Base-by-base conservation (phyloP, 2,888 invertebrate species). In the Yponomeuta cagnagella region DNA sequence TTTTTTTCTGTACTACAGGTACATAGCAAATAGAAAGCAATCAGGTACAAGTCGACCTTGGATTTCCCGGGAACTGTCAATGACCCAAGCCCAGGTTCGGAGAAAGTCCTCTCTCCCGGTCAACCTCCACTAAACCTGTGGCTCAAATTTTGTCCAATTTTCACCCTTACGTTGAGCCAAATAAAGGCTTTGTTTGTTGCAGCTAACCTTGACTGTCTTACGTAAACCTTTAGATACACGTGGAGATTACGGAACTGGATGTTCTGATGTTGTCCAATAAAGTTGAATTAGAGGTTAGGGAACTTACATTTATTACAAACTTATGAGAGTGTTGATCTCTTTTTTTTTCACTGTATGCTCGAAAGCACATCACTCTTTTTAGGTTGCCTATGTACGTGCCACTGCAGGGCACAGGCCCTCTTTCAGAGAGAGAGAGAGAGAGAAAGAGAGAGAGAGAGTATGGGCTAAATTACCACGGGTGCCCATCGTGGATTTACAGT, bases 1-100 rank as follows among this genome's bases (percentile, higher is more conserved):
- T 5, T 43, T 43, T 43, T 43, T 43, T 5, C 37, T 43, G 43
- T 43, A 8, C 43, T 43, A 43, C 4, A 43, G 8, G 0, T 43
- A 43, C 52, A 15, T 58, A 58, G 15, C 58, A 72, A 72, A 72
- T 72, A 71, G 71, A 72, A 71, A 72, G 71, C 67, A 65, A 67
- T 33, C 48, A 9, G 63, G 48, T 58, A 30, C 69, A 6, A 33
- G 9, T 15, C 33, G 63, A 66, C 72, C 72, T 72, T 72, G 72
- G 63, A 4, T n/a, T 64, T 43, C 65, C 23, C 48, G 64, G 70
- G 66, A 58, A 31, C 65, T 71, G 72, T 48, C 71, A 43, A 48
- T 71, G 72, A 70, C 68, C 72, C 31, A 23, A 58, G 48, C 52
- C 15, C 30, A 70, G 43, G 43, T 70, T 72, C 68, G 72, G 72